These are phyloP conservation scores for Acromyrmex echinatior DNA, from an alignment of 1,140 invertebrate genomes.

Conservation along the genomic window DNA sequence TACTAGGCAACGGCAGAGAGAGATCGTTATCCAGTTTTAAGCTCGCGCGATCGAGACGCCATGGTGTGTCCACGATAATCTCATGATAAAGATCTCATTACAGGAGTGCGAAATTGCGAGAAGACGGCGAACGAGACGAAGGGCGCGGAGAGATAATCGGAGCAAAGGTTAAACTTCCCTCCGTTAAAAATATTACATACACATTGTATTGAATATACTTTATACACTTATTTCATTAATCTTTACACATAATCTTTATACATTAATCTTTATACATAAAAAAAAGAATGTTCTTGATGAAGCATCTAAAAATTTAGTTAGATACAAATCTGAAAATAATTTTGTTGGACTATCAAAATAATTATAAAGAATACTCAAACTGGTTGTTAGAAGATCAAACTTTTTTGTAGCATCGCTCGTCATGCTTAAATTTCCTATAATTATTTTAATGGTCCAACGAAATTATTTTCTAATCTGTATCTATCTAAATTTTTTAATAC, in stretches of 20 bases:
- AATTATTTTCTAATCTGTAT: too few species aligned
- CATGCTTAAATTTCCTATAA: too few species aligned
- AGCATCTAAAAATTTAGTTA: too few species aligned
- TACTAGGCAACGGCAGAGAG: constrained; percentile 49
- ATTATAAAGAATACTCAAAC: too few species aligned
- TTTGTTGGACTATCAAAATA: too few species aligned
- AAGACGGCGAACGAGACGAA: constrained; percentile 1
- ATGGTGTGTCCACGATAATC: constrained; percentile 39
- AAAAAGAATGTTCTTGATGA: too few species aligned
- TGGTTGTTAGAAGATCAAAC: too few species aligned
- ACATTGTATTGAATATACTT: background rate
- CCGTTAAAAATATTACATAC: constrained; percentile 11
- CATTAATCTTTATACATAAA: too few species aligned
- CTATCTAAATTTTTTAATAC: too few species aligned
- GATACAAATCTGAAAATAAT: too few species aligned
- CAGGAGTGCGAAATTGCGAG: constrained; percentile 64
- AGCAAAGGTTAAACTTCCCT: constrained; percentile 69
- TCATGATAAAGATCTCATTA: constrained; percentile 67
- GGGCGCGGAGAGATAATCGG: constrained; percentile 50
- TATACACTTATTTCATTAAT: background rate
- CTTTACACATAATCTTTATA: background rate
- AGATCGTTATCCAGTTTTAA: constrained; percentile 62
- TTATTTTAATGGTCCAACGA: too few species aligned
- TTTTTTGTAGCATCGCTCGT: too few species aligned
- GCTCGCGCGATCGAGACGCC: constrained; percentile 32